These are phyloP conservation scores for Meteorus sp. DNA, from an alignment of 1,140 invertebrate genomes.

Conservation along the genomic window DNA sequence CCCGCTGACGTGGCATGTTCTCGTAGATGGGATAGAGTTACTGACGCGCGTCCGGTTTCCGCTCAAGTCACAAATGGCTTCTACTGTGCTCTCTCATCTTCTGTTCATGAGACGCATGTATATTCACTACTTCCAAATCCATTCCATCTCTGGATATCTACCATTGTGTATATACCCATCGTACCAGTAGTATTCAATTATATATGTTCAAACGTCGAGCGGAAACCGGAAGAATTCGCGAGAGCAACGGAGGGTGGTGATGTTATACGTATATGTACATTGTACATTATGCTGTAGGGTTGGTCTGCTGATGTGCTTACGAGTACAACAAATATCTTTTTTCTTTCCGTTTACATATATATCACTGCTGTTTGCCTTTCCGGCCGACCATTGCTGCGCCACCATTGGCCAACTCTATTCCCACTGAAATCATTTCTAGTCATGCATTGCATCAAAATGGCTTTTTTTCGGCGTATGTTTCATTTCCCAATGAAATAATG, in stretches of 20 bases:
- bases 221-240: slow-evolving; percentile 23
- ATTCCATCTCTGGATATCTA: not conserved
- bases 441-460: too few relatives aligned
- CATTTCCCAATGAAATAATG: too few relatives aligned
- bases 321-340: too few relatives aligned
- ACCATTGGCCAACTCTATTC: too few relatives aligned
- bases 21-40: slow-evolving; percentile 19
- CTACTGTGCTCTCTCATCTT: too few relatives aligned
- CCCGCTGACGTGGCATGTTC: slow-evolving; percentile 25
- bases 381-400: not conserved
- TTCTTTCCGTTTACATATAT: not conserved
- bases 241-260: slow-evolving; percentile 4
- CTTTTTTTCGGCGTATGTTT: too few relatives aligned
- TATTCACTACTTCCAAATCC: too few relatives aligned
- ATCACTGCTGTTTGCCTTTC: not conserved
- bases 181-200: slow-evolving; percentile 20
- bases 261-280: too few relatives aligned
- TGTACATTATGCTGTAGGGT: too few relatives aligned
- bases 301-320: not conserved
- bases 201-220: slow-evolving; percentile 11
- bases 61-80: slow-evolving; percentile 31
- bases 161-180: slow-evolving; percentile 1
- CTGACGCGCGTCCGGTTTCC: slow-evolving; percentile 19
- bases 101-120: too few relatives aligned
- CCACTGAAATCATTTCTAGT: too few relatives aligned